Base-by-base conservation (phyloP, 2,888 invertebrate species). In the Drosophila nr. fundita region DNA sequence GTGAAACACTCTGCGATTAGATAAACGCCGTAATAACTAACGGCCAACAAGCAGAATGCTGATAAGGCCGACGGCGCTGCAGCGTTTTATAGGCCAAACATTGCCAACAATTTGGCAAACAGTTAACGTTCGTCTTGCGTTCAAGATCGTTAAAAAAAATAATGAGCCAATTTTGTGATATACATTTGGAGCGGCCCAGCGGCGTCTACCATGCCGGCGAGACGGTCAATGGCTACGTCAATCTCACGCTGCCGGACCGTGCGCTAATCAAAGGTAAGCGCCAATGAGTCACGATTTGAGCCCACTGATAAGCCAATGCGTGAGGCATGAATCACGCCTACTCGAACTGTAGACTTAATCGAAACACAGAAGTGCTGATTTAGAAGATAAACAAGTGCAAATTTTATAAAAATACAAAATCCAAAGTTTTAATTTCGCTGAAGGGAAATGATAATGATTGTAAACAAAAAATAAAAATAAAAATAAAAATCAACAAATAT, bases 201-300 rank as follows among this genome's bases (percentile, higher is more conserved):
- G 82, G 82, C 15, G 67, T 76, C 53, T 91, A 90, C 65, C 60
- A 73, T 8, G 81, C 91, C n/a, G 91, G 91, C 2, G 90, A 91
- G 32, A 80, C 76, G 18, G 75, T 91, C 34, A 85, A 80, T 40
- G 91, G 92, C 0, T 69, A 68, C 11, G 75, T 91, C 13, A 62
- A 69, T 36, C 32, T 85, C 34, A 78, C 78, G 18, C 70, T 83
- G 27, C 58, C 73, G 49, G 81, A 88, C 38, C 83, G 84, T n/a
- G 68, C 81, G 11, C 65, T 91, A 48, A 76, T 92, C 27, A 92
- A 85, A 91, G 90, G 91, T 92, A 50, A 58, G 36, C 5, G 21
- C 27, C 36, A 11, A 76, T 87, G 81, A 89, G 60, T 87, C 90
- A 90, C 7, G 2, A 21, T 10, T n/a, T 27, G 45, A 36, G 4